Evolutionary conservation across 2,113 vertebrate genomes (phyloP), one percentile per base, ranked within the genome.

Genomic region (Vimba vimba): DNA sequence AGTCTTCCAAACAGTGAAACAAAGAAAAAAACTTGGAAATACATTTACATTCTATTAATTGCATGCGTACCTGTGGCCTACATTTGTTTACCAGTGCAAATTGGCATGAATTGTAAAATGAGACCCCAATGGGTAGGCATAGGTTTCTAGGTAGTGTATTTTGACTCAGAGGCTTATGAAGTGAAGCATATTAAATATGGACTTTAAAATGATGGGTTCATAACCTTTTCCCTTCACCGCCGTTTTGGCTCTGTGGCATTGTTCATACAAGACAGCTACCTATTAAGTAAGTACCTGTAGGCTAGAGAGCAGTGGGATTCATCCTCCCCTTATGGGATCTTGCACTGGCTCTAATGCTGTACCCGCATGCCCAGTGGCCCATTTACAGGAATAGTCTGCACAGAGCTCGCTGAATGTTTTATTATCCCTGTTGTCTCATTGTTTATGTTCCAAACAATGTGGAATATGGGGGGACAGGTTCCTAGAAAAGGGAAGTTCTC

Each of bases 231-330:
- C 79, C 79, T 82, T 43, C 36, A n/a, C 59, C 21, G 74, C 66
- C 74, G 62, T 68, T 79, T 73, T 62, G 73, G 71, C 84, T 76
- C 55, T 27, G 57, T 43, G 6, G 82, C 86, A 89, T 89, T 87
- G 89, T 89, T 91, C 91, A 89, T 85, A 89, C 69, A 86, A 85
- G 89, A 89, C 81, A 77, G 87, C 84, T 86, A 79, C 83, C 85
- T 90, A 91, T 92, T 92, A 91, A 87, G 86, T 85, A 87, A 84
- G 87, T 90, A 90, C 88, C 89, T 91, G 88, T 88, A 90, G 87
- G 90, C 87, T 84, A 87, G 62, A 36, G 79, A 87, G 83, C 85
- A 78, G 19, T 78, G 90, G 87, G 89, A 91, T 91, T 91, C 90
- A 87, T 87, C 76, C 80, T 79, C 60, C 66, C 84, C 87, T 85